Base-by-base conservation (phyloP, 2,888 invertebrate species). In the Nebria salina region DNA sequence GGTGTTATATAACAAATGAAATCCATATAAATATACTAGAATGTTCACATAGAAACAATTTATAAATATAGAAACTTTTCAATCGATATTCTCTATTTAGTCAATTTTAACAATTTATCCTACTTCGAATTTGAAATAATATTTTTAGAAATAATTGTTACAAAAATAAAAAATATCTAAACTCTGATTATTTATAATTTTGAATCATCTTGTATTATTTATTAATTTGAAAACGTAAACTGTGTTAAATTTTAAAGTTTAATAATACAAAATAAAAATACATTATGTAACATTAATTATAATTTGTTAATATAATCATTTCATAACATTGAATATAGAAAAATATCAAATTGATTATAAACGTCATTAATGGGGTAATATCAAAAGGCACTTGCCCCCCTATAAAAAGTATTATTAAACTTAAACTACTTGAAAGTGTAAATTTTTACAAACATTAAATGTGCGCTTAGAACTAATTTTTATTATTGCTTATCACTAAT, bases 221-320 rank as follows among this genome's bases (percentile, higher is more conserved):
- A 54, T 54, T 54, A 54, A 54, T 54, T 7, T 54, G 13, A 54
- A 54, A 54, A 54, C 13, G 54, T 54, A 34, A 34, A 34, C 2
- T 4, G 54, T 13, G 54, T 7, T 54, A 54, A 11, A 73, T 34
- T 6, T 73, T 42, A 13, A 43, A 42, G 9, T 73, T 73, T 42
- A 41, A 42, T 54, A 73, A 25, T 11, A 64, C 13, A 75, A 11
- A 66, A 66, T 66, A n/a, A 66, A 76, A 65, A 76, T 34, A 65
- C 65, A 34, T 54, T 34, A 13, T 11, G 65, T 64, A 54, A 43
- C 20, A 43, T 20, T 13, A 9, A 15, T 25, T 66, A 25, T 66
- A 25, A 66, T 25, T 54, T 54, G 54, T 54, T 54, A 54, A 54
- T 54, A 54, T 54, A 54, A 54, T 54, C 54, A 54, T 54, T 54